Evolutionary conservation across 2,113 vertebrate species (phyloP), one percentile per base, ranked within the genome.

Genomic region (Gorilla gorilla): DNA sequence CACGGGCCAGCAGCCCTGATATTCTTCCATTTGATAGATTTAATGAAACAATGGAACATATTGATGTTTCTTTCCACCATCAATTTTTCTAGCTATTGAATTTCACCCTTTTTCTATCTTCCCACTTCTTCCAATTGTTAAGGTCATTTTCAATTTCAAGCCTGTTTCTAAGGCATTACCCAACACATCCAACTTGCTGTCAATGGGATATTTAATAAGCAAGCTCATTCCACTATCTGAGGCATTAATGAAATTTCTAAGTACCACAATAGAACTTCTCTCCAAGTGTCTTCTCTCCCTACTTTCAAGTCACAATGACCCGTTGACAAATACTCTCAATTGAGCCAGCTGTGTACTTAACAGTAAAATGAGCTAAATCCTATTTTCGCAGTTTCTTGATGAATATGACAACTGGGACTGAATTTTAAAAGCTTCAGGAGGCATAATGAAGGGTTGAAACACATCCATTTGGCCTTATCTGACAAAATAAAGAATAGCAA

Each of bases 91-190:
- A 97, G 87, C 70, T 78, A 92, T 25, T 97, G 82, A 95, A 96
- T 97, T 95, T 97, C 78, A 94, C 70, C 78, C 80, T 82, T 96
- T 73, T 92, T 85, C 66, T 83, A 76, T 92, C 78, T 88, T 89
- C 68, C 72, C 45, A 93, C 23, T 82, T 96, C 89, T 96, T 75
- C 66, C 70, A 75, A 86, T 64, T 93, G 85, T 88, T 92, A 95
- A 95, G 90, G 88, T 86, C 78, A 95, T 92, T 98, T 97, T 97
- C 84, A 82, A 86, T 96, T 97, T 97, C 95, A 97, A 20, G 91
- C 43, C 88, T 68, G 22, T 97, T 96, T 93, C 90, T 89, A 97
- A 97, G 66, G 85, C 94, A 89, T 93, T 91, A 89, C 64, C 70
- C 76, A 94, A 85, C 75, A 82, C 9, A 95, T 95, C 90, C 93